A percentile compares a stretch with the other conserved stretches of the same genome.
These are phyloP conservation scores for Glaucidium brasilianum DNA, from an alignment of 2,113 vertebrate genomes.

Conservation along the genomic window DNA sequence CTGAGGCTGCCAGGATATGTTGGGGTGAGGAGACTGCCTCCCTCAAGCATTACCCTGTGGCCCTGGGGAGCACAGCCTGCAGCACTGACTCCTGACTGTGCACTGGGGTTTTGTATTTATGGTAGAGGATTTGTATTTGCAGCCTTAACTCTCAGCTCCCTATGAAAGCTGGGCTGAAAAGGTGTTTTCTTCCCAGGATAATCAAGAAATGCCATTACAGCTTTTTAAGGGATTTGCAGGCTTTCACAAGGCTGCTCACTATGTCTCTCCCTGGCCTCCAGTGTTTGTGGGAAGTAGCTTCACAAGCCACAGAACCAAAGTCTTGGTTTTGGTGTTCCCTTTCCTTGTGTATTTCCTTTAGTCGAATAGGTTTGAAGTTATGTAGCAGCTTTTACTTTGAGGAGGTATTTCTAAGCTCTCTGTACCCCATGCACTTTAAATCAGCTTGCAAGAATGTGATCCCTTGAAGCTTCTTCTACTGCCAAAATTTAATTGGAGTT, in stretches of 20 bases:
- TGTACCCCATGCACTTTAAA: not conserved
- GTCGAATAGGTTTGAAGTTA: not conserved
- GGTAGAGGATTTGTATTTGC: accelerated
- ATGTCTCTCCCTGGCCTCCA: not conserved
- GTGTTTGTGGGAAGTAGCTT: not conserved
- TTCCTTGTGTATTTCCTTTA: not conserved
- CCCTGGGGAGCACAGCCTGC: not conserved
- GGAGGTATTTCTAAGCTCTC: not conserved
- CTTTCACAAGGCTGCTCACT: not conserved
- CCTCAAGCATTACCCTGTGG: not conserved
- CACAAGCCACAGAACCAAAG: not conserved
- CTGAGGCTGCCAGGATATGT: not conserved
- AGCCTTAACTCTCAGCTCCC: not conserved
- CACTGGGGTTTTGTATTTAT: accelerated
- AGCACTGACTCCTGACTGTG: accelerated
- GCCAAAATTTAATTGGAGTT: not conserved
- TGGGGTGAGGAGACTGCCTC: not conserved
- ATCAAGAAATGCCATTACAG: not conserved
- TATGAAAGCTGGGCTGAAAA: not conserved
- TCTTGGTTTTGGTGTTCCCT: not conserved
- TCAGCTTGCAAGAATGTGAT: not conserved
- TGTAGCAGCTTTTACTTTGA: not conserved
- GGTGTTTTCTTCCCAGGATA: not conserved
- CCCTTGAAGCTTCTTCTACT: not conserved
- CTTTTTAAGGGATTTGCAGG: not conserved